Percentiles rank a stretch among this genome's conserved stretches.
These are phyloP conservation scores for Cololabis saira DNA, from an alignment of 2,113 vertebrate species.

Conservation along the genomic window DNA sequence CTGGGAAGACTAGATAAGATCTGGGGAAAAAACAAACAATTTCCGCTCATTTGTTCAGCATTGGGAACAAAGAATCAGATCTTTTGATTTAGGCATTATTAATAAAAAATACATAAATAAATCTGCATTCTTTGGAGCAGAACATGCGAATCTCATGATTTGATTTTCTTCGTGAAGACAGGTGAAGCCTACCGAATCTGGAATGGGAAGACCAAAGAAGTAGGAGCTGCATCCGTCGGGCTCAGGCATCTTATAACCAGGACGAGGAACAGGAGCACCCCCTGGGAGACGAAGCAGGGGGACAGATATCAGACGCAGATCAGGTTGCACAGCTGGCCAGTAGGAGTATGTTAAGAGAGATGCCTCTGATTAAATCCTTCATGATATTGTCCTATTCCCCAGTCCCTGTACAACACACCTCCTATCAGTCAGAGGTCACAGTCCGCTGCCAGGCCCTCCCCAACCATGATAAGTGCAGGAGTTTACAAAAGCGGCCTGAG, in stretches of 20 bases:
- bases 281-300: constrained; percentile 71
- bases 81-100: too few species aligned
- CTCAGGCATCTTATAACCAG: constrained; percentile 88
- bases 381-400: constrained; percentile 1
- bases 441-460: constrained; percentile 42
- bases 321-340: constrained; percentile 10
- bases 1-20: too few species aligned
- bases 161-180: not conserved
- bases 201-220: constrained; percentile 93
- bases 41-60: too few species aligned
- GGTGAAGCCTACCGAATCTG: constrained; percentile 83
- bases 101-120: too few species aligned
- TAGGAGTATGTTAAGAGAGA: not conserved
- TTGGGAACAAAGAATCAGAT: too few species aligned
- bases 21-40: too few species aligned
- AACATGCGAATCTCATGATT: too few species aligned
- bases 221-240: constrained; percentile 91
- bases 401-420: constrained; percentile 6
- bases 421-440: constrained; percentile 52
- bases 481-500: not conserved
- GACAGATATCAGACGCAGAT: not conserved
- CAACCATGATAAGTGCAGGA: constrained; percentile 45
- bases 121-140: too few species aligned
- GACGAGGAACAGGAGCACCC: constrained; percentile 89
- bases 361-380: not conserved